Percentiles rank a stretch among this genome's conserved stretches.
These are phyloP conservation scores for Laothoe populi DNA, from an alignment of 2,888 invertebrate species.

Conservation along the genomic window DNA sequence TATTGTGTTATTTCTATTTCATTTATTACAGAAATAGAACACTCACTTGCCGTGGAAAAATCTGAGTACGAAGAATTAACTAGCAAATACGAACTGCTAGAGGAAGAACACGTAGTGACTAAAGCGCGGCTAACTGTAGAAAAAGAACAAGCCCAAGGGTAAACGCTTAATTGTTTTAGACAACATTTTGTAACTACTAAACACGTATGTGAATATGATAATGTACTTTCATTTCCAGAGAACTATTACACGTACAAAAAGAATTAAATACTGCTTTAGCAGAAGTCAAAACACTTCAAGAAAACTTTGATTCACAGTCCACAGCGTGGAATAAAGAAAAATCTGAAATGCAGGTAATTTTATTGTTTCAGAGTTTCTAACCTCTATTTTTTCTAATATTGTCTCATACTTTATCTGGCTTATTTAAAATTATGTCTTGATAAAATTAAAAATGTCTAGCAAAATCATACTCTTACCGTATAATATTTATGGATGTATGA, in stretches of 20 bases:
- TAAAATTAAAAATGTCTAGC: too few species aligned
- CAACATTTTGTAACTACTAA: neutral
- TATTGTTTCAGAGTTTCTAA: neutral
- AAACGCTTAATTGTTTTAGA: conserved; percentile 32
- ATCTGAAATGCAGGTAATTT: conserved; percentile 86
- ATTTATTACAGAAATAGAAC: conserved; percentile 86
- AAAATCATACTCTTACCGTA: neutral
- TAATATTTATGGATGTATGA: neutral
- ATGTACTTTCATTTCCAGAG: conserved; percentile 72
- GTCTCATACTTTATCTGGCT: too few species aligned
- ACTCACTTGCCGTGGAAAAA: conserved; percentile 87
- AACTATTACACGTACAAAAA: conserved; percentile 85
- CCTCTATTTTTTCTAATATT: neutral
- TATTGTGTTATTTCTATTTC: conserved; percentile 30
- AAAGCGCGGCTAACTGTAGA: conserved; percentile 93
- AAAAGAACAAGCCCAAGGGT: conserved; percentile 91
- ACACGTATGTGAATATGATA: neutral
- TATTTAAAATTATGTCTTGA: too few species aligned
- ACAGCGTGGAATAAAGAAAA: conserved; percentile 91
- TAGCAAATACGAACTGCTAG: conserved; percentile 91
- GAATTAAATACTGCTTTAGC: conserved; percentile 86
- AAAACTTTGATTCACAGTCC: conserved; percentile 87
- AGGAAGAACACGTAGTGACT: conserved; percentile 93
- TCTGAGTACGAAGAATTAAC: conserved; percentile 92
- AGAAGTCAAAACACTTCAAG: conserved; percentile 87